Evolutionary conservation across 2,113 vertebrate genomes (phyloP).

Genomic region (Bufo gargarizans): DNA sequence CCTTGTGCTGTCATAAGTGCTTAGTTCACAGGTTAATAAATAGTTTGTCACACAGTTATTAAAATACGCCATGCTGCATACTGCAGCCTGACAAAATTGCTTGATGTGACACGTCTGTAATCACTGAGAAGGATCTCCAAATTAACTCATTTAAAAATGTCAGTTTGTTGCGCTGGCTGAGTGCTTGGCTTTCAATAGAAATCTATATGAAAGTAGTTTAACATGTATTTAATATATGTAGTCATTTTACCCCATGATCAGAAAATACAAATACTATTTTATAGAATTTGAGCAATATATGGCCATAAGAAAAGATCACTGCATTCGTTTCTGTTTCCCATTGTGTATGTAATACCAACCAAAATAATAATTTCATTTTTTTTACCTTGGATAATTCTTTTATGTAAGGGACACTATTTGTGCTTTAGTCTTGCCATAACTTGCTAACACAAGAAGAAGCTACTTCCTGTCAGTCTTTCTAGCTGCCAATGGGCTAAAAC

Average conservation of each 20-base stretch:
- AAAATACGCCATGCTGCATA: slow-evolving; percentile 35
- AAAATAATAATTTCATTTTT: too few species aligned
- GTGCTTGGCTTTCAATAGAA: background rate
- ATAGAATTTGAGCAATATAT: background rate
- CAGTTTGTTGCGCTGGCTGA: slow-evolving; percentile 30
- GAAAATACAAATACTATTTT: background rate
- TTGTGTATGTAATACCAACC: too few species aligned
- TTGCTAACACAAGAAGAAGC: background rate
- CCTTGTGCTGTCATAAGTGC: slow-evolving; percentile 39
- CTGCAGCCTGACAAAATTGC: slow-evolving; percentile 30
- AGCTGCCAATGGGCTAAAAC: background rate
- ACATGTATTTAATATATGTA: background rate
- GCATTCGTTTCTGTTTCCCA: too few species aligned
- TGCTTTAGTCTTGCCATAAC: background rate
- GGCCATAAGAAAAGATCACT: background rate
- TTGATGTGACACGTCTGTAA: slow-evolving; percentile 41
- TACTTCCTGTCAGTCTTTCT: background rate
- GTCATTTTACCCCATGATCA: background rate
- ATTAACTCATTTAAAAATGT: slow-evolving; percentile 41
- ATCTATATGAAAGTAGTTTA: slow-evolving; percentile 3
- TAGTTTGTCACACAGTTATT: slow-evolving; percentile 50
- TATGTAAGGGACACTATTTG: background rate
- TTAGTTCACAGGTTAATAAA: slow-evolving; percentile 44
- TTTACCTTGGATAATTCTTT: too few species aligned
- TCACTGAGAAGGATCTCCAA: slow-evolving; percentile 28